phyloP scores from a whole-genome alignment of 2,113 vertebrate genomes.

The Elephas maximus region DNA sequence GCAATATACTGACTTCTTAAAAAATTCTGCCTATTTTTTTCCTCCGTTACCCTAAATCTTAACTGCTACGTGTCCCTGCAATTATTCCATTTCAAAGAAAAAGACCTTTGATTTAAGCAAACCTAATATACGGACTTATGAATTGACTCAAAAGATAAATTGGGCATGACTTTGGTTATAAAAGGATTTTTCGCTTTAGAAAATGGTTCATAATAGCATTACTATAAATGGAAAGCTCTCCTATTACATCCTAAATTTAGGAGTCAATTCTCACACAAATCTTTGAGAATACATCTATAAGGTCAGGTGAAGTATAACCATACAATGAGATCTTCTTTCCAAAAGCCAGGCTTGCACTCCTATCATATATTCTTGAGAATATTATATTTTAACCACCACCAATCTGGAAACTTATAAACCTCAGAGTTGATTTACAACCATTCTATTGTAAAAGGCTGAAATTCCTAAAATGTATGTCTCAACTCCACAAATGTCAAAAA shows the following conservation, averaged over 20 bases:
- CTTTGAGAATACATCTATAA: slow-evolving; percentile 56
- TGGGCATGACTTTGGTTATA: slow-evolving; percentile 63
- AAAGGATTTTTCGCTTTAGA: slow-evolving; percentile 70
- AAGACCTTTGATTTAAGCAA: slow-evolving; percentile 68
- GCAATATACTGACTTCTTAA: slow-evolving; percentile 52
- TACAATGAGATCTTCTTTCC: slow-evolving; percentile 55
- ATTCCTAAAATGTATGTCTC: slow-evolving; percentile 54
- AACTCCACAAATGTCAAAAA: slow-evolving; percentile 33
- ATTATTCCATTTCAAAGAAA: slow-evolving; percentile 76
- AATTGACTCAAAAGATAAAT: slow-evolving; percentile 75
- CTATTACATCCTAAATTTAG: slow-evolving; percentile 70
- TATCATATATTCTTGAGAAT: slow-evolving; percentile 4
- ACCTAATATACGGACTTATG: slow-evolving; percentile 51
- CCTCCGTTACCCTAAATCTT: slow-evolving; percentile 7
- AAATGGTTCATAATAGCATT: slow-evolving; percentile 71
- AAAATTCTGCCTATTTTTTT: slow-evolving; percentile 46
- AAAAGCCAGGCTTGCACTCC: slow-evolving; percentile 34
- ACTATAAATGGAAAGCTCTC: slow-evolving; percentile 67
- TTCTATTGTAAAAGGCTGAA: slow-evolving; percentile 5
- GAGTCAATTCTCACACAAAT: slow-evolving; percentile 65
- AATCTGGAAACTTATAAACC: slow-evolving; percentile 26
- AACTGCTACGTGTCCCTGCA: neutral
- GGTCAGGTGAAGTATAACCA: slow-evolving; percentile 22
- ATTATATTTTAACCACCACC: slow-evolving; percentile 47
- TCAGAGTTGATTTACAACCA: slow-evolving; percentile 41